Conservation (phyloP, 2,888 invertebrate species). For the Phortica magna region DNA sequence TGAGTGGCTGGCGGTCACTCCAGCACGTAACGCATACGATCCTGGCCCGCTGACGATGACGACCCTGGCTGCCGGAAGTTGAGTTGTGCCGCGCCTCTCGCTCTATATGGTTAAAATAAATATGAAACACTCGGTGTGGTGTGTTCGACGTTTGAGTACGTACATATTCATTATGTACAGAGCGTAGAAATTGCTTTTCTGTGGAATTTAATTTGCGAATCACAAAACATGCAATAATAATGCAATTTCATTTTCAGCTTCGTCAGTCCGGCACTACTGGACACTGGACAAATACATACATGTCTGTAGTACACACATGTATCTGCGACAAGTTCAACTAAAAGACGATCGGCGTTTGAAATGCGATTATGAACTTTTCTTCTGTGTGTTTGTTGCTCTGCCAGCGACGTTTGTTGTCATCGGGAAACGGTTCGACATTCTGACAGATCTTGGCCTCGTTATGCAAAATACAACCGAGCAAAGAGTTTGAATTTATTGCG, state of each 20-base stretch:
- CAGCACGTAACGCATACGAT: constrained; percentile 64
- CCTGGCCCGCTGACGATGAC: constrained; percentile 48
- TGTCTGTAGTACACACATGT: no score
- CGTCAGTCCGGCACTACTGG: constrained; percentile 23
- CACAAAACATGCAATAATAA: constrained; percentile 74
- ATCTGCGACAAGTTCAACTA: no score
- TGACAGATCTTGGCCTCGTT: not conserved
- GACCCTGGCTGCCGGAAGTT: constrained; percentile 54
- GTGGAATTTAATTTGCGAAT: constrained; percentile 76
- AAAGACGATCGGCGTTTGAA: no score
- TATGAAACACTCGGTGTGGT: constrained; percentile 51
- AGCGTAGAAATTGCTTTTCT: constrained; percentile 70
- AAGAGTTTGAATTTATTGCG: constrained; percentile 18
- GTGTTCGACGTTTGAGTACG: constrained; percentile 14
- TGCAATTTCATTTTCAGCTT: constrained; percentile 72
- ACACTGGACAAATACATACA: constrained; percentile 1
- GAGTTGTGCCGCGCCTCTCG: constrained; percentile 46
- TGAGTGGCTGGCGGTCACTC: constrained; percentile 43
- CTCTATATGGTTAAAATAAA: constrained; percentile 60
- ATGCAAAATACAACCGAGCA: constrained; percentile 4
- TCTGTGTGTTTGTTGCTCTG: no score
- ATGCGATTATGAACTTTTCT: no score
- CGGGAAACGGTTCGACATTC: no score
- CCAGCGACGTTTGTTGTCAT: no score
- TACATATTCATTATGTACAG: constrained; percentile 29